phyloP scores from a whole-genome alignment of 1,140 invertebrate species.

The Drosophila nebulosa region DNA sequence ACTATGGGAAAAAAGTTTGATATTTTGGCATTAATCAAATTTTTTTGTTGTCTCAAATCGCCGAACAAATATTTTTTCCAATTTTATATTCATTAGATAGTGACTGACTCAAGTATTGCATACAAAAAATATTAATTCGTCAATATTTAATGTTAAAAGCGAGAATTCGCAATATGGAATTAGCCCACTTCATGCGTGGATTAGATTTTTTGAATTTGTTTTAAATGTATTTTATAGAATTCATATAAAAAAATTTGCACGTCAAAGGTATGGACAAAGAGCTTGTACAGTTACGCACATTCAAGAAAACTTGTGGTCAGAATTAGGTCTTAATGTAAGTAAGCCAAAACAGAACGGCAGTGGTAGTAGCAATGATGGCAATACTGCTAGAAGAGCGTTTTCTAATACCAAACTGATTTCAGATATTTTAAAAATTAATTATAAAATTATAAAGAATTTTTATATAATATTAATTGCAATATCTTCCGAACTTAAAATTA shows the following conservation, averaged over 20 bases:
- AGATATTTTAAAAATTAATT: background rate
- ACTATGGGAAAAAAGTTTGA: too few relatives aligned
- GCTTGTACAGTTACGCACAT: background rate
- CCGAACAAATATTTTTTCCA: too few relatives aligned
- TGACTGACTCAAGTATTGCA: background rate
- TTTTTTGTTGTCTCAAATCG: too few relatives aligned
- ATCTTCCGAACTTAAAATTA: too few relatives aligned
- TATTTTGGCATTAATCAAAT: too few relatives aligned
- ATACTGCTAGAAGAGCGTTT: background rate
- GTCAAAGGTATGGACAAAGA: background rate
- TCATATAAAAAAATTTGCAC: background rate
- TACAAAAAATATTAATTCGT: background rate
- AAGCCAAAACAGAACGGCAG: background rate
- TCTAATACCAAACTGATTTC: background rate
- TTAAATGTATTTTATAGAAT: background rate
- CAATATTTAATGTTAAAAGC: too few relatives aligned
- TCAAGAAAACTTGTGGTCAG: background rate
- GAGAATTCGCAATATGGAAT: background rate
- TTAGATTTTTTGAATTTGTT: background rate
- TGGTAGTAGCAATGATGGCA: background rate
- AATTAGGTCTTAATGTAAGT: background rate
- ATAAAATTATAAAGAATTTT: too few relatives aligned
- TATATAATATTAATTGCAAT: too few relatives aligned
- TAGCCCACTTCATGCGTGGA: background rate
- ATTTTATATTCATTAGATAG: too few relatives aligned